Evolutionary conservation across 2,113 vertebrate species (phyloP).

Genomic region (Martes martes): DNA sequence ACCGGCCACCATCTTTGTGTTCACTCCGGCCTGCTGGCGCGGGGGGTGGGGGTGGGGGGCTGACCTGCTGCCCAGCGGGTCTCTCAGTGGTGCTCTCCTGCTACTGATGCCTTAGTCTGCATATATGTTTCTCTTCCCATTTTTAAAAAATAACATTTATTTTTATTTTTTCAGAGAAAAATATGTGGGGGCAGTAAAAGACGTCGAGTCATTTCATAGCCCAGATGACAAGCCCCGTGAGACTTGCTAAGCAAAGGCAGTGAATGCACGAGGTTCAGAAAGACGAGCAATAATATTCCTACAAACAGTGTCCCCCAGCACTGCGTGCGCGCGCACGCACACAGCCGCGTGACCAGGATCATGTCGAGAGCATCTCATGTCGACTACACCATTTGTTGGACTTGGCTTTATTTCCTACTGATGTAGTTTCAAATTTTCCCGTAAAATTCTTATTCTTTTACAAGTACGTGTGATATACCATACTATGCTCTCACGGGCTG

Average conservation of each 20-base stretch:
- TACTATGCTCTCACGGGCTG: too few species aligned
- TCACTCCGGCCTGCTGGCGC: too few species aligned
- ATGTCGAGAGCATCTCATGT: not conserved
- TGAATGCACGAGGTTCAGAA: accelerated
- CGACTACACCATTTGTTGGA: too few species aligned
- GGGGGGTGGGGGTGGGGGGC: too few species aligned
- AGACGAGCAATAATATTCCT: not conserved
- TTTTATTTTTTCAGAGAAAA: not conserved
- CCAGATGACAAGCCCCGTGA: too few species aligned
- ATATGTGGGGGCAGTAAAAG: not conserved
- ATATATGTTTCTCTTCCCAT: not conserved
- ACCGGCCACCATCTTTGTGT: not conserved
- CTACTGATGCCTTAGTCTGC: not conserved
- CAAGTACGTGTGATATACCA: too few species aligned
- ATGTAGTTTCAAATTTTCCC: too few species aligned
- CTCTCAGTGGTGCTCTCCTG: accelerated
- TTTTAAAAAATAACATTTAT: not conserved
- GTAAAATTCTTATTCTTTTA: too few species aligned
- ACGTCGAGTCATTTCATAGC: not conserved
- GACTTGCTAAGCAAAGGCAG: not conserved
- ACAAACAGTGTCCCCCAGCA: accelerated
- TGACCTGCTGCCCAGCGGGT: accelerated
- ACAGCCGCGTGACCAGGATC: too few species aligned
- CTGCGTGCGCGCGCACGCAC: accelerated
- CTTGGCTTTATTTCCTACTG: not conserved